Evolutionary conservation across 2,113 vertebrate species (phyloP), one percentile per base, ranked within the genome.

Genomic region (Otolemur garnettii): DNA sequence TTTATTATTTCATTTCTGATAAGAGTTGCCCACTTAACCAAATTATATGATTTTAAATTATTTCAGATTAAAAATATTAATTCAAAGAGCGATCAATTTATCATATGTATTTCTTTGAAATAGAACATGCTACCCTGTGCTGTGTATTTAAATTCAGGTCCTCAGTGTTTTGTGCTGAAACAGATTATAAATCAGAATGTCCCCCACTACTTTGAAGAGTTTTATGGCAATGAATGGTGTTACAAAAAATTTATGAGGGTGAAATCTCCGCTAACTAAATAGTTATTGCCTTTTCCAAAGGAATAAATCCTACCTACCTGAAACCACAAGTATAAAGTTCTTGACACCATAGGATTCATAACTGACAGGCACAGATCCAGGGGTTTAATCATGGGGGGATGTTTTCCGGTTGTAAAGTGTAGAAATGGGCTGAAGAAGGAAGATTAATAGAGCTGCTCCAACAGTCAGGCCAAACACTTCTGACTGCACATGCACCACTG

Each of bases 271-370:
- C 95, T 98, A 98, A 98, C 91, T 97, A 97, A 75, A 60, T 82
- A 30, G 75, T 94, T 98, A 98, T 94, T 98, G 59, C 93, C 21
- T 98, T 97, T 98, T 95, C 93, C 80, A 97, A 87, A 96, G 75
- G 53, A 98, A 98, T 98, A 98, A 98, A 98, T 98, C 84, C 89
- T 95, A 93, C 38, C 15, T 97, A 96, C 94, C 88, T 97, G 89
- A 94, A 91, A 95, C 28, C 38, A 80, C 6, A 95, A 30, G 77
- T 96, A 97, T 93, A 93, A 98, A 98, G 91, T 97, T 98, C 84
- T 96, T 18, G 50, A 96, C 91, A 84, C 55, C 87, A 2, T 33
- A 96, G 86, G 74, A 95, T 97, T 98, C 95, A 96, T 90, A 93
- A 87, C 57, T 94, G 94, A 90, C 74, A 96, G 90, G n/a, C 57